Evolutionary conservation across 2,113 vertebrate genomes (phyloP).

Genomic region (Neopipo cinnamomea): DNA sequence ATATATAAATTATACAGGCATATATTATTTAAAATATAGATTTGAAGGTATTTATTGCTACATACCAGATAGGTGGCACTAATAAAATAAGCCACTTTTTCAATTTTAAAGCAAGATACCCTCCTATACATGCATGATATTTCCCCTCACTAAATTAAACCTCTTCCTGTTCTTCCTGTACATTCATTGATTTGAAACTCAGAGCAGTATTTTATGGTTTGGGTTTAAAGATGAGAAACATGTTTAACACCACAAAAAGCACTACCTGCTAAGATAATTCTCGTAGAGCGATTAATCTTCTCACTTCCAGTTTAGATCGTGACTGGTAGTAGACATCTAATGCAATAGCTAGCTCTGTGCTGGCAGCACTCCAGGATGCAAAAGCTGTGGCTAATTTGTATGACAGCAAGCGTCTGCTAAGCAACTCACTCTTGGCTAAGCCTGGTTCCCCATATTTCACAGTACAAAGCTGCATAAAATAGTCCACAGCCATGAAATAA

Average conservation of each 20-base stretch:
- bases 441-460: slow-evolving; percentile 2
- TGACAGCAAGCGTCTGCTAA: slow-evolving; percentile 53
- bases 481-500: not conserved
- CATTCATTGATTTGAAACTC: not conserved
- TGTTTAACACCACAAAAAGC: not conserved
- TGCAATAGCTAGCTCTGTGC: slow-evolving; percentile 9
- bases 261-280: not conserved
- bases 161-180: not conserved
- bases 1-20: not conserved
- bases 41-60: not conserved
- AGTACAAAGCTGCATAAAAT: not conserved
- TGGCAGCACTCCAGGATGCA: slow-evolving; percentile 39
- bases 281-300: not conserved
- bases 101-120: not conserved
- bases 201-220: not conserved
- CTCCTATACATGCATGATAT: not conserved
- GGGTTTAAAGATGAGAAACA: not conserved
- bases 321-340: slow-evolving; percentile 9
- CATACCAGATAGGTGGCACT: not conserved
- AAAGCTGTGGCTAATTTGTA: slow-evolving; percentile 51
- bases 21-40: not conserved
- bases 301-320: slow-evolving; percentile 9
- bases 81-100: not conserved
- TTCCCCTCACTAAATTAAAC: not conserved
- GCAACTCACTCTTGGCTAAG: slow-evolving; percentile 28